A percentile compares a stretch with the other conserved stretches of the same genome.
phyloP scores from a whole-genome alignment of 2,888 invertebrate genomes.

The Plagodis pulveraria region DNA sequence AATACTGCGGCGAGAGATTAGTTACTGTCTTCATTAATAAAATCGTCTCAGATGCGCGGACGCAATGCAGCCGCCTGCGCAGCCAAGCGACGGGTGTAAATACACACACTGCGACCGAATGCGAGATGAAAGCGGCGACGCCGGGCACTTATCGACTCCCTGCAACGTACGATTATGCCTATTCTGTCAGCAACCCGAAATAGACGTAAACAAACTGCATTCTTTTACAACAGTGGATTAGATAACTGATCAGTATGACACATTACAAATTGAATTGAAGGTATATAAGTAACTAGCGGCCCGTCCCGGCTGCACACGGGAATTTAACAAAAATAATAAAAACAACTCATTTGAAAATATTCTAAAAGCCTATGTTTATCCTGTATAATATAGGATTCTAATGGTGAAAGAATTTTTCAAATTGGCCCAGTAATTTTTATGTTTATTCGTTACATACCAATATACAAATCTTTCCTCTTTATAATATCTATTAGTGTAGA shows the following conservation, averaged over 20 bases:
- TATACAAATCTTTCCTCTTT: too few species aligned
- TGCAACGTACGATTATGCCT: conserved; percentile 71
- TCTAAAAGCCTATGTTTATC: too few species aligned
- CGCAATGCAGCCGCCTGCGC: conserved; percentile 53
- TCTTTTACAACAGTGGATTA: conserved; percentile 36
- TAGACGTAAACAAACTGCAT: conserved; percentile 64
- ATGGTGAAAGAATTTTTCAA: too few species aligned
- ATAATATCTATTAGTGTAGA: too few species aligned
- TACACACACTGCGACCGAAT: conserved; percentile 59
- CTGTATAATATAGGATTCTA: too few species aligned
- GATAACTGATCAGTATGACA: conserved; percentile 9
- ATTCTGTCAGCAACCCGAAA: conserved; percentile 78
- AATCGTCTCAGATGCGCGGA: conserved; percentile 41
- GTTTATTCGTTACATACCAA: too few species aligned
- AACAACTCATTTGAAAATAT: too few species aligned
- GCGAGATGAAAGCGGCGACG: conserved; percentile 75
- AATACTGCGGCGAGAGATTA: not conserved
- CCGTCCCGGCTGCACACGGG: too few species aligned
- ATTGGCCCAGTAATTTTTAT: too few species aligned
- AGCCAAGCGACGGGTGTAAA: conserved; percentile 58
- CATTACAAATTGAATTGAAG: too few species aligned
- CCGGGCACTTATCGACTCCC: conserved; percentile 77
- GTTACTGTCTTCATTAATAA: conserved; percentile 9
- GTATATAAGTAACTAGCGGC: too few species aligned
- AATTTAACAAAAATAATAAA: too few species aligned